A percentile compares a stretch with the other conserved stretches of the same genome.
phyloP scores from a whole-genome alignment of 2,113 vertebrate genomes.

The Ophiodon elongatus region DNA sequence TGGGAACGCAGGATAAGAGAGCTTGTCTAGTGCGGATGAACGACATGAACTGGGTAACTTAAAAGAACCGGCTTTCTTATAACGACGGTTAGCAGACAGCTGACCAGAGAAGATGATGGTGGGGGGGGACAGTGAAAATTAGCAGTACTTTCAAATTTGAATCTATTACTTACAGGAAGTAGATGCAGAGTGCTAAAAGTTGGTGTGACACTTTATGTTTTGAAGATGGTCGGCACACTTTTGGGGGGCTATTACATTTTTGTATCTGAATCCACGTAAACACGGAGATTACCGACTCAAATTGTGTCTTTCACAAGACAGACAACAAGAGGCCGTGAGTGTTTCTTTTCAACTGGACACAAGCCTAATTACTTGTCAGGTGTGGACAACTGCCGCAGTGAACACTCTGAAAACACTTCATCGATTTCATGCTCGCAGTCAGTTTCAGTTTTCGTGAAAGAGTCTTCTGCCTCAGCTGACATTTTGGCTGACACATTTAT shows the following conservation, averaged over 20 bases:
- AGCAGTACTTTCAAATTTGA: background rate
- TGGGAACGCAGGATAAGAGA: no score
- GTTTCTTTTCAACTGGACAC: background rate
- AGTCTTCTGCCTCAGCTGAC: conserved; percentile 25
- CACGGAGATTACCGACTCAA: background rate
- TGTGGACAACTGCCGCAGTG: background rate
- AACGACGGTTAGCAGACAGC: no score
- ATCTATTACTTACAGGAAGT: background rate
- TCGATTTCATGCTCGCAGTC: conserved; percentile 39
- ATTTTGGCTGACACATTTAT: conserved; percentile 48
- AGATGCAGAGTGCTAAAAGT: background rate
- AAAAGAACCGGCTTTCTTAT: no score
- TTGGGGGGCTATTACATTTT: background rate
- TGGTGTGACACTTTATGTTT: background rate
- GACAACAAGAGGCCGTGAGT: background rate
- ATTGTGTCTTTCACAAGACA: background rate
- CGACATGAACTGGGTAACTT: no score
- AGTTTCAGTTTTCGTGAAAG: conserved; percentile 22
- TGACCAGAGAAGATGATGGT: no score
- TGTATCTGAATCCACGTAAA: background rate
- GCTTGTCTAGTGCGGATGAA: no score
- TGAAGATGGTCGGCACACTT: background rate
- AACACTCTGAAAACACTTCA: background rate
- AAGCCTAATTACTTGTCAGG: conserved; percentile 9
- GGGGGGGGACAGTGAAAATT: no score